Evolutionary conservation across 1,140 invertebrate genomes (phyloP).

Genomic region (Zaprionus vittiger): DNA sequence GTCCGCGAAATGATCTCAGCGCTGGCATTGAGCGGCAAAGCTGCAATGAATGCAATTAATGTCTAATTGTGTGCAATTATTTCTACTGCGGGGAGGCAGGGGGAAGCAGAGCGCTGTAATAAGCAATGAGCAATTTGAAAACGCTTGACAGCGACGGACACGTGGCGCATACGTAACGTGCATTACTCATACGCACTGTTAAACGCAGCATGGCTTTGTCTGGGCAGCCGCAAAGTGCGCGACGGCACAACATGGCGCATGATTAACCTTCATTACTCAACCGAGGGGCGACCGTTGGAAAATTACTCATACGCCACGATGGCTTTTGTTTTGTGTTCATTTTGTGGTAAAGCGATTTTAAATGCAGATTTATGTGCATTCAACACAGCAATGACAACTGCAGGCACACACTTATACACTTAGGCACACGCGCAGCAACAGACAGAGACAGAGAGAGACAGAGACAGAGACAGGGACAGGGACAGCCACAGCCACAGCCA

Average conservation of each 20-base stretch:
- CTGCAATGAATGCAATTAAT: slow-evolving; percentile 79
- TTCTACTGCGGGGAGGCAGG: slow-evolving; percentile 19
- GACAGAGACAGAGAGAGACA: neutral
- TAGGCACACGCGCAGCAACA: slow-evolving; percentile 9
- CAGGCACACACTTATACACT: slow-evolving; percentile 31
- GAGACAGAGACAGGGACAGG: neutral
- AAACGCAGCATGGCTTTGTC: slow-evolving; percentile 27
- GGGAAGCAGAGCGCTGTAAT: slow-evolving; percentile 16
- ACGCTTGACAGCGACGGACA: slow-evolving; percentile 48
- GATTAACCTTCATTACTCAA: slow-evolving; percentile 71
- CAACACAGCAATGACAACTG: slow-evolving; percentile 62
- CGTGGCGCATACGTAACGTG: slow-evolving; percentile 73
- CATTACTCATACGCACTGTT: slow-evolving; percentile 76
- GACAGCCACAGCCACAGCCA: neutral
- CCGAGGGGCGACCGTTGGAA: slow-evolving; percentile 30
- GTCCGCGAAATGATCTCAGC: slow-evolving; percentile 56
- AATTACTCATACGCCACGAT: slow-evolving; percentile 70
- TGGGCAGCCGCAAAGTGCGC: slow-evolving; percentile 38
- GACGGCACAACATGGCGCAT: slow-evolving; percentile 51
- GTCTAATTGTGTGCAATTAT: slow-evolving; percentile 80
- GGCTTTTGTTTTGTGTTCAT: slow-evolving; percentile 57
- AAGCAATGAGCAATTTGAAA: slow-evolving; percentile 21
- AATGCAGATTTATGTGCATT: slow-evolving; percentile 82
- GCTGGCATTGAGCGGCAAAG: slow-evolving; percentile 39
- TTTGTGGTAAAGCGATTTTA: slow-evolving; percentile 69